These are phyloP conservation scores for Astur gentilis DNA, from an alignment of 2,113 vertebrate genomes.

Conservation along the genomic window DNA sequence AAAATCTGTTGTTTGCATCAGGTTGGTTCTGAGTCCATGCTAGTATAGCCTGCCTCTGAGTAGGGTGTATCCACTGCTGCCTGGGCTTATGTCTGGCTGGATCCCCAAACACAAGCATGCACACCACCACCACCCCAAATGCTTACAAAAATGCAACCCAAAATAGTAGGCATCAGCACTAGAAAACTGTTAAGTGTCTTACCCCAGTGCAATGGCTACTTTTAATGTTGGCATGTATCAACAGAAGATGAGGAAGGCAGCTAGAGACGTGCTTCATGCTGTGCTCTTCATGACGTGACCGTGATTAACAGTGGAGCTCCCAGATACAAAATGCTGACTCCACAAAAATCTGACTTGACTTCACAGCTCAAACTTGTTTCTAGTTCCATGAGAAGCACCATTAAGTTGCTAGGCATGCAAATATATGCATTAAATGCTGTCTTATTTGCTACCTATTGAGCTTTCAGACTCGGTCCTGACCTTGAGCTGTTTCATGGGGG, in stretches of 20 bases:
- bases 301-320: not conserved
- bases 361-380: not conserved
- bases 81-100: not conserved
- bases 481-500: rapidly evolving
- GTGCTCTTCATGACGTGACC: rapidly evolving
- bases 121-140: not conserved
- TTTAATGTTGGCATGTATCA: not conserved
- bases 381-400: not conserved
- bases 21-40: not conserved
- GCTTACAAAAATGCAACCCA: not conserved
- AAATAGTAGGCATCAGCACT: not conserved
- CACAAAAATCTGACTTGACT: not conserved
- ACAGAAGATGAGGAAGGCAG: not conserved
- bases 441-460: not conserved
- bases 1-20: not conserved
- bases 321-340: not conserved
- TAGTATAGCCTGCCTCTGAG: not conserved
- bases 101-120: not conserved
- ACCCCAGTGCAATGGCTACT: not conserved
- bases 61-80: not conserved
- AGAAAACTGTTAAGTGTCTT: not conserved
- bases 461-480: not conserved
- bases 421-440: not conserved
- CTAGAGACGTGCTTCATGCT: not conserved
- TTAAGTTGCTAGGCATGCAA: not conserved